Evolutionary conservation across 2,888 invertebrate genomes (phyloP).

Genomic region (Drosophila rubida): DNA sequence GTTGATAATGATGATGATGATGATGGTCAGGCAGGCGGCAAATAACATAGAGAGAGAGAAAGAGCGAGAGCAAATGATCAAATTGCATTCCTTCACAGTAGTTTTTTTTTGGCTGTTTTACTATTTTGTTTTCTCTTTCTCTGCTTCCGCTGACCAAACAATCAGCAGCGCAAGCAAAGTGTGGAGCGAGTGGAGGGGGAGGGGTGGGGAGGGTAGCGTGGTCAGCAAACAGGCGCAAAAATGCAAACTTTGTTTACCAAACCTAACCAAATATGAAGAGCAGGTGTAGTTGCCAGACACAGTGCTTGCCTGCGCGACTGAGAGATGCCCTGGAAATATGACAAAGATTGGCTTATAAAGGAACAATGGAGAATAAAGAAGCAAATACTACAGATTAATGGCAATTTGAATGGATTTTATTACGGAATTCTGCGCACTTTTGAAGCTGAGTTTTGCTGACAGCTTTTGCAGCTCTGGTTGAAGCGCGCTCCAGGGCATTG

Average conservation of each 20-base stretch:
- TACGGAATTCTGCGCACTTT: too few species aligned
- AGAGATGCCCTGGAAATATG: too few species aligned
- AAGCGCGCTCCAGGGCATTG: neutral
- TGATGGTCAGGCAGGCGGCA: constrained; percentile 24
- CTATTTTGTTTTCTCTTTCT: constrained; percentile 11
- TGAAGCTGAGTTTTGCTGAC: too few species aligned
- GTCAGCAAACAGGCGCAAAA: constrained; percentile 32
- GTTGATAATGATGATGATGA: constrained; percentile 1
- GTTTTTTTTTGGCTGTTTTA: constrained; percentile 10
- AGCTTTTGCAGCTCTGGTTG: neutral
- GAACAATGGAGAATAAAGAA: too few species aligned
- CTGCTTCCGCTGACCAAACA: constrained; percentile 51
- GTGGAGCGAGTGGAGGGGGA: too few species aligned
- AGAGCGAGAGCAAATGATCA: constrained; percentile 38
- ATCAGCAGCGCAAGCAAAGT: constrained; percentile 27
- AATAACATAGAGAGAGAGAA: constrained; percentile 43
- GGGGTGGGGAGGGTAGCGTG: too few species aligned
- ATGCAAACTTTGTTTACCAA: constrained; percentile 30
- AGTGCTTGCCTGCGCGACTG: too few species aligned
- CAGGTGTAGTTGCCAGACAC: constrained; percentile 15
- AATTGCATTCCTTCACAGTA: constrained; percentile 55
- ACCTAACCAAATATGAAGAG: constrained; percentile 23
- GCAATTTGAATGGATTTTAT: too few species aligned
- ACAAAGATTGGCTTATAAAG: too few species aligned
- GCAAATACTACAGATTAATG: too few species aligned